Base-by-base conservation (phyloP, 2,888 invertebrate genomes). In the Dromius quadrimaculatus region DNA sequence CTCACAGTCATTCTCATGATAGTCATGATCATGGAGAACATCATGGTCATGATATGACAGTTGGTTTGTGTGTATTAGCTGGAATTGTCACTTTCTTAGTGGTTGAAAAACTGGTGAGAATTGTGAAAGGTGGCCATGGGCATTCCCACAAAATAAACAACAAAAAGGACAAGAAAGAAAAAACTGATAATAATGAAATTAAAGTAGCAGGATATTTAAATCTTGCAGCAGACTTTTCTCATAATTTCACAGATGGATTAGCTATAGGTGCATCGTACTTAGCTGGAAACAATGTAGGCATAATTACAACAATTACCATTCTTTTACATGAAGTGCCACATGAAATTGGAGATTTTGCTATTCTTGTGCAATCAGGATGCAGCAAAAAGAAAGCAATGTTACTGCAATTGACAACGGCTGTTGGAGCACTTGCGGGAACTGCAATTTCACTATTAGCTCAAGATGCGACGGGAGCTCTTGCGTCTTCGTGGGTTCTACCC, bases 331-430 rank as follows among this genome's bases (percentile, higher is more conserved):
- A 99, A 87, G 94, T 99, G 73, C 99, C 99, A 32, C 99, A 99
- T 85, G 99, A 99, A 85, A 98, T 99, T 80, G 99, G 99, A 36
- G 99, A 99, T 83, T 99, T 97, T 86, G 99, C 99, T 9, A 98
- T 99, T 81, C 88, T 99, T 66, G 91, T 99, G 69, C 97, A 98
- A 82, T 97, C 98, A 50, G 99, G 99, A 19, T 98, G 97, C 80
- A 92, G 93, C 5, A 90, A 94, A 76, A 90, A 86, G 79, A 97
- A 97, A 85, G 99, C 99, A 0, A 98, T 99, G 92, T 82, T 92
- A 78, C 85, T 99, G 70, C 99, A 99, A 81, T 85, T 99, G 72
- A 85, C 94, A 3, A 99, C 99, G 36, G 99, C 99, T 1, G 79
- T 97, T 71, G 99, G 99, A 72, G 99, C 99, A 19, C 80, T 99